phyloP scores from a whole-genome alignment of 2,113 vertebrate species.

The Nyctibius bracteatus region DNA sequence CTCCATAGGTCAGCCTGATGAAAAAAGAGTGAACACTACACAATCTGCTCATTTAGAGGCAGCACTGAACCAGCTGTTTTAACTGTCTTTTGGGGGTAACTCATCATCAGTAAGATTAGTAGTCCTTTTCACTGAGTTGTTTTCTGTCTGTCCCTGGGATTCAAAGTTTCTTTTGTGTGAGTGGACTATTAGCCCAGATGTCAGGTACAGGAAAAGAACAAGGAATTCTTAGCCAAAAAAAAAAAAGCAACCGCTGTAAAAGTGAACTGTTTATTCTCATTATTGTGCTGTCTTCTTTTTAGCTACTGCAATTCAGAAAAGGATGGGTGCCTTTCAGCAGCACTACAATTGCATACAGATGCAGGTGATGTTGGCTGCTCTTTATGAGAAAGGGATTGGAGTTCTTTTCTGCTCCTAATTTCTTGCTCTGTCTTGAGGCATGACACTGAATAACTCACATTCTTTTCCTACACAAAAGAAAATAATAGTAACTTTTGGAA shows the following conservation, averaged over 20 bases:
- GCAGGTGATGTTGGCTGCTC: not conserved
- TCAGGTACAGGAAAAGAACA: not conserved
- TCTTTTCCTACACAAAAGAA: not conserved
- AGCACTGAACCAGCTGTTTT: not conserved
- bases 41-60: not conserved
- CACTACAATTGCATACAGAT: not conserved
- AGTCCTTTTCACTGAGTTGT: not conserved
- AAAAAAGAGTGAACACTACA: not conserved
- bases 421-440: not conserved
- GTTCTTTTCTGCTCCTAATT: not conserved
- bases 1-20: not conserved
- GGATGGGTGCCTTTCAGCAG: not conserved
- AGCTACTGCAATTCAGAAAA: not conserved
- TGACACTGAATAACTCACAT: not conserved
- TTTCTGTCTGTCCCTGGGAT: not conserved
- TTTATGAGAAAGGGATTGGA: not conserved
- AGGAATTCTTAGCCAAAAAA: not conserved
- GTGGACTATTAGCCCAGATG: not conserved
- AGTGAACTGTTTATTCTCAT: not conserved
- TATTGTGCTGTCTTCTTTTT: not conserved
- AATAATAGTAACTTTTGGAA: not conserved
- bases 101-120: not conserved
- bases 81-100: not conserved
- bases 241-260: not conserved
- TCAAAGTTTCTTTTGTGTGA: not conserved